Percentiles rank a stretch among this genome's conserved stretches.
phyloP scores from a whole-genome alignment of 37 sponge, comb jelly and placozoan genomes.

The Crambe crambe region DNA sequence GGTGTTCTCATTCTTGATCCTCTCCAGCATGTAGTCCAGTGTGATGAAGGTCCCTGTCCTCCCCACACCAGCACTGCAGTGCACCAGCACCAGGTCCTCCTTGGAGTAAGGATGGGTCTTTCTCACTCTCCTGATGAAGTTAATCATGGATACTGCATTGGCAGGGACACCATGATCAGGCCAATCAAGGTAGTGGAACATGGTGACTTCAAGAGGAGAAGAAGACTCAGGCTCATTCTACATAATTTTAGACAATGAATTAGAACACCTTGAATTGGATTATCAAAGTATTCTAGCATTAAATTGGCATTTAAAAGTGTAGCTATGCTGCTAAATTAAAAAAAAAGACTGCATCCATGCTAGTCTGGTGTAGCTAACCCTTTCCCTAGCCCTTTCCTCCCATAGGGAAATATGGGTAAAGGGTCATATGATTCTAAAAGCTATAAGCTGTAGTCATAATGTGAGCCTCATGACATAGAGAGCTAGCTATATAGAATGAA shows the following conservation, averaged over 20 bases:
- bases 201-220: conserved; percentile 42
- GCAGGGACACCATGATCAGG: conserved; percentile 82
- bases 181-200: conserved; percentile 77
- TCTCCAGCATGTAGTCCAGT: conserved; percentile 62
- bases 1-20: conserved; percentile 29
- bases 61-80: conserved; percentile 84
- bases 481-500: no score
- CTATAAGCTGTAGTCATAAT: no score
- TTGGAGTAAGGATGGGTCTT: conserved; percentile 25
- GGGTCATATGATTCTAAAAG: no score
- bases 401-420: no score
- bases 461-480: no score
- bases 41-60: conserved; percentile 70
- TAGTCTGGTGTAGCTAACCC: no score
- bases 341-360: no score
- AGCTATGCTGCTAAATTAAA: no score
- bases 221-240: neutral
- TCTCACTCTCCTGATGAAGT: conserved; percentile 57
- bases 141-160: conserved; percentile 55
- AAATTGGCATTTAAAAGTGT: no score
- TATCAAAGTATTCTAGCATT: no score
- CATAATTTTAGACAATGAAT: neutral
- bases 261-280: neutral
- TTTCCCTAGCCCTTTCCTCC: no score
- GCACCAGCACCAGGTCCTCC: conserved; percentile 51